A percentile compares a stretch with the other conserved stretches of the same genome.
Conservation (phyloP, 2,888 invertebrate genomes). For the Trissolcus brochymenae region DNA sequence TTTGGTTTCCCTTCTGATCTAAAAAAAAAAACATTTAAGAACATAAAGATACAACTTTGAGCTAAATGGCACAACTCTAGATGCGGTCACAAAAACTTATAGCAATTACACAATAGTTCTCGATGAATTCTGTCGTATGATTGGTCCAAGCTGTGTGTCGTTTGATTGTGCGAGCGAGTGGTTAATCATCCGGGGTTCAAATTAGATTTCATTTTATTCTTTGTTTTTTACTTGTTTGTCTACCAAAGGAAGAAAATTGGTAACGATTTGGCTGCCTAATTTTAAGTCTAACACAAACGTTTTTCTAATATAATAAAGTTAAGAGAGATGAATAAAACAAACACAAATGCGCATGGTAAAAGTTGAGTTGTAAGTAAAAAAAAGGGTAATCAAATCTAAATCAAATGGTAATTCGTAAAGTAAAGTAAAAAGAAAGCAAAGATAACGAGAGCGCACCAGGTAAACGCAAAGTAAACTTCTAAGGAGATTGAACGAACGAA, state of each 20-base stretch:
- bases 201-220: conserved; percentile 1
- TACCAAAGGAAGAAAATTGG: too few relatives aligned
- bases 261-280: neutral
- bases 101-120: conserved; percentile 4
- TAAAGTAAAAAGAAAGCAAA: conserved; percentile 41
- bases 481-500: conserved; percentile 75
- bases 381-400: conserved; percentile 5
- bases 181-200: conserved; percentile 8
- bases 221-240: too few relatives aligned
- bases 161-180: conserved; percentile 20
- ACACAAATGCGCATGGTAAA: conserved; percentile 27
- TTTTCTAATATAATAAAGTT: too few relatives aligned
- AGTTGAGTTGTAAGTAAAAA: conserved; percentile 39
- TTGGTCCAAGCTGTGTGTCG: conserved; percentile 10
- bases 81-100: too few relatives aligned
- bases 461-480: conserved; percentile 73
- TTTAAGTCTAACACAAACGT: neutral
- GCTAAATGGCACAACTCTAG: too few relatives aligned
- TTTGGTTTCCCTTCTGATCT: too few relatives aligned
- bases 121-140: conserved; percentile 9
- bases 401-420: conserved; percentile 1
- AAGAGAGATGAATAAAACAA: neutral
- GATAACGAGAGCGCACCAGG: conserved; percentile 72
- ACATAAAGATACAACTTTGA: too few relatives aligned
- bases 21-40: too few relatives aligned